Conservation (phyloP, 1,140 invertebrate genomes). For the Argopecten irradians region DNA sequence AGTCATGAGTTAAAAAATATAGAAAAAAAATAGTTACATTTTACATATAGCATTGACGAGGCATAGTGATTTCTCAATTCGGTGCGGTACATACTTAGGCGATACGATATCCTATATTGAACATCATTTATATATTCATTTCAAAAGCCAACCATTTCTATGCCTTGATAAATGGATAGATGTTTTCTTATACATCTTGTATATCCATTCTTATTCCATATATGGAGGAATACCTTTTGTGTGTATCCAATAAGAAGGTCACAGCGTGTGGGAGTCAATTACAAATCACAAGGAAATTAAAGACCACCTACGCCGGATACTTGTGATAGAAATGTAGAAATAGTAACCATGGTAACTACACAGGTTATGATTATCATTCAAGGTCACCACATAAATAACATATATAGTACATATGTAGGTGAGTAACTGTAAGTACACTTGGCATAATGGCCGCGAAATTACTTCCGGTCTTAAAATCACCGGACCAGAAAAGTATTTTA, state of each 20-base stretch:
- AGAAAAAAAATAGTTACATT: too few relatives aligned
- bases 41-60: too few relatives aligned
- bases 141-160: not conserved
- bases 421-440: not conserved
- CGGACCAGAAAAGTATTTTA: not conserved
- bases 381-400: not conserved
- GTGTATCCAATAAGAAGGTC: not conserved
- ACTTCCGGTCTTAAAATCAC: not conserved
- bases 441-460: not conserved
- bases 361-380: not conserved
- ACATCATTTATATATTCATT: not conserved
- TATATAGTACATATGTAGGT: not conserved
- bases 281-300: not conserved
- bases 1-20: too few relatives aligned
- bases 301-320: slow-evolving; percentile 6
- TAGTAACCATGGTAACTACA: not conserved
- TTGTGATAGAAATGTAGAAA: not conserved
- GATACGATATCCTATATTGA: not conserved
- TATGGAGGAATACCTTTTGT: not conserved
- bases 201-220: not conserved
- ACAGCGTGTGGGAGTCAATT: not conserved
- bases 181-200: not conserved
- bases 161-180: not conserved
- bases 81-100: too few relatives aligned
- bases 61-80: too few relatives aligned